Evolutionary conservation across 2,888 invertebrate species (phyloP), one percentile per base, ranked within the genome.

Genomic region (Caenorhabditis sulstoni): DNA sequence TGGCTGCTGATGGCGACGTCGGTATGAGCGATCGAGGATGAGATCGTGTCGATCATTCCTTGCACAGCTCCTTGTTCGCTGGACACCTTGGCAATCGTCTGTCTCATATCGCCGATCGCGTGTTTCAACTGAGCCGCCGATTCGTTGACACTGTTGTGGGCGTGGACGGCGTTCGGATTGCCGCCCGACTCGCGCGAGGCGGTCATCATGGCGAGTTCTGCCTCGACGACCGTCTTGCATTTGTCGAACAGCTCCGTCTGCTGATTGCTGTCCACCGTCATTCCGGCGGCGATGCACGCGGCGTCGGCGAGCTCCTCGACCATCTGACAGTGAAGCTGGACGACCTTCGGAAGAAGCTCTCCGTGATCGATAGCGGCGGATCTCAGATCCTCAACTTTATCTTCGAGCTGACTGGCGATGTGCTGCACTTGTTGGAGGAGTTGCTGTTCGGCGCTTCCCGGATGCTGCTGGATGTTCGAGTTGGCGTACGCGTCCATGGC

Each of bases 101-200:
- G 93, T 71, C 94, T 92, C 83, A 98, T 92, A 22, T 91, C 96
- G 81, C 93, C 93, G 20, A 97, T 92, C 0, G 95, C 94, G 80
- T 95, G 94, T 81, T 94, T 94, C 50, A 95, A 93, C 47, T 94
- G 93, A 79, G 94, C 93, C 44, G 94, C 93, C 53, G 94, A 93
- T 66, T 95, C 95, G 84, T 96, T 95, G 47, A 97, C 93, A 79
- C 94, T 94, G 0, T 93, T 93, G 92, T 97, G 97, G 1, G 94
- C 90, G 45, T 90, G 87, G 14, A 93, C 1, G 0, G 96, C 96
- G 93, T 95, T 82, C 4, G 82, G 80, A 92, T 98, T 98, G 3
- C 98, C 98, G 0, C 95, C 97, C 0, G 95, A 94, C 88, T 95
- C 94, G 90, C 95, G 95, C 1, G 95, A 94, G 0, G 95, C 94